A percentile compares a stretch with the other conserved stretches of the same genome.
These are phyloP conservation scores for Betta splendens DNA, from an alignment of 2,797 vertebrate species.

Conservation along the genomic window DNA sequence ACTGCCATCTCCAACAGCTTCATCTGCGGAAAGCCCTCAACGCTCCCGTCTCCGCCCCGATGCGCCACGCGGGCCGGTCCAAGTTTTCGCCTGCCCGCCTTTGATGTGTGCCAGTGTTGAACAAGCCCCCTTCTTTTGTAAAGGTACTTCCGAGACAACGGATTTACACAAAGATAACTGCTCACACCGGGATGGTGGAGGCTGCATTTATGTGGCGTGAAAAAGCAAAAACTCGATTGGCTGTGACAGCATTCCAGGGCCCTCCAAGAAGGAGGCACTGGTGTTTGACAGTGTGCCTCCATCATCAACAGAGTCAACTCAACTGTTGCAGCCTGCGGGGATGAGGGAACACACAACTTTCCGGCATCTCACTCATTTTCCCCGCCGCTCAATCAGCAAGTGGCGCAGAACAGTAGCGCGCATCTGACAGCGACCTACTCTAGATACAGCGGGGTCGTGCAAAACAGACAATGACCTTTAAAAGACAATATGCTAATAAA, in stretches of 20 bases:
- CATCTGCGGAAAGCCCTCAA: slow-evolving; percentile 47
- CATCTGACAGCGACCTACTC: slow-evolving; percentile 68
- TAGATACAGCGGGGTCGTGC: slow-evolving; percentile 76
- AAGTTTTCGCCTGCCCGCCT: slow-evolving; percentile 54
- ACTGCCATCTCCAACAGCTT: slow-evolving; percentile 54
- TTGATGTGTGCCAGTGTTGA: slow-evolving; percentile 74
- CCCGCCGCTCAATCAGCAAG: slow-evolving; percentile 24
- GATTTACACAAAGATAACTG: slow-evolving; percentile 56
- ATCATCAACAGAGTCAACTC: slow-evolving; percentile 28
- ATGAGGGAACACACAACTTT: slow-evolving; percentile 50
- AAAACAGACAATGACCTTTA: slow-evolving; percentile 83
- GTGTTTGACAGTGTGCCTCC: slow-evolving; percentile 13
- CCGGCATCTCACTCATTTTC: slow-evolving; percentile 3
- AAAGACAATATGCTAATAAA: slow-evolving; percentile 85
- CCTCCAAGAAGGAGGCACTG: slow-evolving; percentile 13
- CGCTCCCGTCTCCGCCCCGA: slow-evolving; percentile 32
- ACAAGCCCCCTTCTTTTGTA: slow-evolving; percentile 72
- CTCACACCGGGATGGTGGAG: slow-evolving; percentile 23
- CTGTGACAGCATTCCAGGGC: slow-evolving; percentile 35
- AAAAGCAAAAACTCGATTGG: slow-evolving; percentile 13
- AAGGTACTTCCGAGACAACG: slow-evolving; percentile 56
- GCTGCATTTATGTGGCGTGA: slow-evolving; percentile 14
- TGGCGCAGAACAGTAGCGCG: slow-evolving; percentile 72
- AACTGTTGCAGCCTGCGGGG: slow-evolving; percentile 28
- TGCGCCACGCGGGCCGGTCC: slow-evolving; percentile 35